A percentile compares a stretch with the other conserved stretches of the same genome.
phyloP scores from a whole-genome alignment of 1,140 invertebrate species.

The Drosophila quadrilineata region DNA sequence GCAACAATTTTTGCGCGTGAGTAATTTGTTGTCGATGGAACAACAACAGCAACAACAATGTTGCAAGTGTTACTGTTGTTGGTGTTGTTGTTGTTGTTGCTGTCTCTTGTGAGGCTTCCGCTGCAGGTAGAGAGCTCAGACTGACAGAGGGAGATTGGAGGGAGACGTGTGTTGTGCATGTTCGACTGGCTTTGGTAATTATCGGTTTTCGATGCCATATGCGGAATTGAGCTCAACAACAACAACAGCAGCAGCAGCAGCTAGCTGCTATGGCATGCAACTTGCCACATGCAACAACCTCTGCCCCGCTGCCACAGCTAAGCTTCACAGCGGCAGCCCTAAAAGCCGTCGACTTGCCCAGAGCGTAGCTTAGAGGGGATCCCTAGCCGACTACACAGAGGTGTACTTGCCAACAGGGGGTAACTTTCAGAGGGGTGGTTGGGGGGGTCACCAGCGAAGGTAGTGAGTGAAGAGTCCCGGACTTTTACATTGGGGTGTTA shows the following conservation, averaged over 20 bases:
- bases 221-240: conserved; percentile 48
- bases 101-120: conserved; percentile 71
- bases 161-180: conserved; percentile 24
- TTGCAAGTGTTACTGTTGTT: conserved; percentile 8
- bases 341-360: too few species aligned
- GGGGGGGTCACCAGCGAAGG: conserved; percentile 1
- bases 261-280: conserved; percentile 29
- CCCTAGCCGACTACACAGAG: too few species aligned
- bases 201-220: conserved; percentile 78
- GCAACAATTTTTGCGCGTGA: conserved; percentile 69
- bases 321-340: conserved; percentile 50
- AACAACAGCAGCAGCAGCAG: conserved; percentile 21
- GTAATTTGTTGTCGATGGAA: conserved; percentile 65
- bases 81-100: conserved; percentile 33
- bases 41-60: conserved; percentile 8
- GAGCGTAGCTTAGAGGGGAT: too few species aligned
- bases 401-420: not conserved
- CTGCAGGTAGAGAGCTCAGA: conserved; percentile 55
- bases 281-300: too few species aligned
- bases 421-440: not conserved
- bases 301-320: too few species aligned
- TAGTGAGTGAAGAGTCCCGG: too few species aligned
- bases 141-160: conserved; percentile 23
- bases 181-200: conserved; percentile 58
- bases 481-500: conserved; percentile 36